These are phyloP conservation scores for Chaetophractus vellerosus DNA, from an alignment of 2,797 vertebrate species.

Conservation along the genomic window DNA sequence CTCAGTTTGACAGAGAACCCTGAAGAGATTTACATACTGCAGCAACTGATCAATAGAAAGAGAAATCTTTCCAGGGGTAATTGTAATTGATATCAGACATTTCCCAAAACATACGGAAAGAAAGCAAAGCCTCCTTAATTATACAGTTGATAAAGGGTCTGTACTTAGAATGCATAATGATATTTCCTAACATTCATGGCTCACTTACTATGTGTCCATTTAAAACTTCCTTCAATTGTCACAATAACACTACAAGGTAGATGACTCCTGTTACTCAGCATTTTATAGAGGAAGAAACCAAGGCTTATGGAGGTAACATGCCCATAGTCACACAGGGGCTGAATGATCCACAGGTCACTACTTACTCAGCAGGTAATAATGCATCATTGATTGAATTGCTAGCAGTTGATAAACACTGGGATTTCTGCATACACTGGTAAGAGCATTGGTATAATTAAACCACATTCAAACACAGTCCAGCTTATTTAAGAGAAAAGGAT, in stretches of 20 bases:
- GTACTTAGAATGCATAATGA: background rate
- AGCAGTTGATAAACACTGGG: background rate
- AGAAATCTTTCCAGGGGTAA: background rate
- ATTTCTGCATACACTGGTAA: background rate
- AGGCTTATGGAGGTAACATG: background rate
- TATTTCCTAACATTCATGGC: background rate
- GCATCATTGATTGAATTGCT: background rate
- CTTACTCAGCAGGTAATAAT: background rate
- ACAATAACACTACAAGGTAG: background rate
- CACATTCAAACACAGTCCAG: background rate
- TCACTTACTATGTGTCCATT: background rate
- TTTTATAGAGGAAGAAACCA: background rate
- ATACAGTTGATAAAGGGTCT: background rate
- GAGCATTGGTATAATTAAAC: background rate
- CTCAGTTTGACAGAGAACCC: background rate
- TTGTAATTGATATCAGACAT: background rate
- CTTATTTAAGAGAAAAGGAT: conserved; percentile 47
- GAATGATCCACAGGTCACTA: background rate
- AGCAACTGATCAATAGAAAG: background rate
- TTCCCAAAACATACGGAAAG: background rate
- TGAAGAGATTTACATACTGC: background rate
- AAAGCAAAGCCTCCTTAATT: background rate
- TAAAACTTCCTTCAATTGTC: background rate
- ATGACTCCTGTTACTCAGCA: background rate
- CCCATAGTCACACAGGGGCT: background rate